A percentile compares a stretch with the other conserved stretches of the same genome.
Conservation (phyloP, 2,113 vertebrate species). For the Myxocyprinus asiaticus region DNA sequence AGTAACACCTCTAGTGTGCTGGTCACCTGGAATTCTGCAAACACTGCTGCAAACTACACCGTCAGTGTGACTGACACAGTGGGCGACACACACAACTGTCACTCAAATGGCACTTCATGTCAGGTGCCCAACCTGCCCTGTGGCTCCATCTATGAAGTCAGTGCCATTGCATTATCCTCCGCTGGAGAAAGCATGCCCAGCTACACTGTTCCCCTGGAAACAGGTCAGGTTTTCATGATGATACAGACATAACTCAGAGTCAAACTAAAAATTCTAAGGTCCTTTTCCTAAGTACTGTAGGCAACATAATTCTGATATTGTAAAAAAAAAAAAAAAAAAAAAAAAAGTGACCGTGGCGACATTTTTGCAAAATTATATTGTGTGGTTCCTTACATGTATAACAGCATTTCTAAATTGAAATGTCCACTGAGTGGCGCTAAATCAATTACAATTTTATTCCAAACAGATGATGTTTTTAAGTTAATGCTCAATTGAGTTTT, state of each 20-base stretch:
- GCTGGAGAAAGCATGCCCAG: slow-evolving; percentile 85
- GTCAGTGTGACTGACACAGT: slow-evolving; percentile 66
- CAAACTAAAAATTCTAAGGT: too few relatives aligned
- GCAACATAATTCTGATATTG: too few relatives aligned
- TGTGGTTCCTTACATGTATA: too few relatives aligned
- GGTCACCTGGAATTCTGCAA: slow-evolving; percentile 79
- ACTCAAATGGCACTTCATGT: slow-evolving; percentile 73
- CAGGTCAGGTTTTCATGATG: slow-evolving; percentile 67
- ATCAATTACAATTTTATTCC: too few relatives aligned
- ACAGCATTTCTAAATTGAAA: too few relatives aligned
- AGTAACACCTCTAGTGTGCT: slow-evolving; percentile 64
- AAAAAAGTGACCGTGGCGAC: too few relatives aligned
- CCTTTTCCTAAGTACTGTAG: too few relatives aligned
- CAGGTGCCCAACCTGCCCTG: slow-evolving; percentile 78
- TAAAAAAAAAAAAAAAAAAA: too few relatives aligned
- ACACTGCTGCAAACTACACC: slow-evolving; percentile 73
- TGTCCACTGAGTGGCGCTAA: too few relatives aligned
- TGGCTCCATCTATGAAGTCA: slow-evolving; percentile 82
- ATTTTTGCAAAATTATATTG: too few relatives aligned
- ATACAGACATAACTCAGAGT: neutral
- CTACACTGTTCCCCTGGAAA: slow-evolving; percentile 82
- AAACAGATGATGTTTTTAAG: too few relatives aligned
- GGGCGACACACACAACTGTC: slow-evolving; percentile 63
- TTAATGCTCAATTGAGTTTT: too few relatives aligned
- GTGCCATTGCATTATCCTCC: slow-evolving; percentile 70